These are phyloP conservation scores for Elysia crispata DNA, from an alignment of 2,888 invertebrate species.

Conservation along the genomic window DNA sequence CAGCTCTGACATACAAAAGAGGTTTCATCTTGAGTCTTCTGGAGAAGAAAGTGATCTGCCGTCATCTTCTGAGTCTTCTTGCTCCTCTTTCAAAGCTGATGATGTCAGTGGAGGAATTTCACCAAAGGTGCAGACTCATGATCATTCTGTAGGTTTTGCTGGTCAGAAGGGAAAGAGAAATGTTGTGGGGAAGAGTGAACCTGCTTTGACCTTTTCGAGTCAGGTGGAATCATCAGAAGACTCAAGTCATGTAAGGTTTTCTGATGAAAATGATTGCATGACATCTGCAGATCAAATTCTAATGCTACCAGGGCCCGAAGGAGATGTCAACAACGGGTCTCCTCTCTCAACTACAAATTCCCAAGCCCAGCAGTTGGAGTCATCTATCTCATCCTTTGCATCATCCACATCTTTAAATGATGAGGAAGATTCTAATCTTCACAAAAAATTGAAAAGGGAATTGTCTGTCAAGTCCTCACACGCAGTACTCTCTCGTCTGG, in stretches of 20 bases:
- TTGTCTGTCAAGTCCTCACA: not conserved
- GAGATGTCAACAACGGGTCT: not conserved
- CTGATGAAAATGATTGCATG: too few relatives aligned
- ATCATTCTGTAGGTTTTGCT: not conserved
- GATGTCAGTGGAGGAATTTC: not conserved
- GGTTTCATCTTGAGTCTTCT: conserved; percentile 22
- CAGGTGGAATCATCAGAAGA: not conserved
- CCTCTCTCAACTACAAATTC: not conserved
- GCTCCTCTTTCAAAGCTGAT: too few relatives aligned
- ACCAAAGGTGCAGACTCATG: too few relatives aligned
- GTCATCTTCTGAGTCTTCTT: conserved; percentile 1
- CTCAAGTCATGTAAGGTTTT: not conserved
- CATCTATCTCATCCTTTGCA: not conserved
- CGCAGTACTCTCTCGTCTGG: conserved; percentile 11
- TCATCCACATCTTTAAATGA: not conserved
- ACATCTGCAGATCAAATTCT: too few relatives aligned
- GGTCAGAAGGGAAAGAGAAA: not conserved
- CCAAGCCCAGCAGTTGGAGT: not conserved
- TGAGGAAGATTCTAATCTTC: not conserved
- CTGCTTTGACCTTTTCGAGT: too few relatives aligned
- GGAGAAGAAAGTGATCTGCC: not conserved
- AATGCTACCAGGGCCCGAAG: not conserved
- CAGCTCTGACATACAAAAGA: conserved; percentile 21
- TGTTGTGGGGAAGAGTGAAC: too few relatives aligned
- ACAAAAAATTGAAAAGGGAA: not conserved